These are phyloP conservation scores for Oxyruncus cristatus DNA, from an alignment of 2,113 vertebrate species.

Conservation along the genomic window DNA sequence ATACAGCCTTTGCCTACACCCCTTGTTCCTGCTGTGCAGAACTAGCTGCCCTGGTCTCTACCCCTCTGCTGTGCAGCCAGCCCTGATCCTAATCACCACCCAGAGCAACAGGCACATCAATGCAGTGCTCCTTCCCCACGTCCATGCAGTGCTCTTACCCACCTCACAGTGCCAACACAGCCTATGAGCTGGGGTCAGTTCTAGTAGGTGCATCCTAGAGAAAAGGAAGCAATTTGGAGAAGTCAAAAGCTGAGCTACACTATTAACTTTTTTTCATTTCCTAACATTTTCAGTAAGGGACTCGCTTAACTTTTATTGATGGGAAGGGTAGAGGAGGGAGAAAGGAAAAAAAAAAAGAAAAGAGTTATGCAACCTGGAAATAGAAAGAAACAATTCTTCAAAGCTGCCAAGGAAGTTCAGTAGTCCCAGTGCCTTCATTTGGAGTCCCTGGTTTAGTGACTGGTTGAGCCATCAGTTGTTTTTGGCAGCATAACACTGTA, in stretches of 20 bases:
- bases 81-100: background rate
- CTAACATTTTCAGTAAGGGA: background rate
- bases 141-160: background rate
- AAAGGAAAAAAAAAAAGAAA: background rate
- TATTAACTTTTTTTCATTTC: background rate
- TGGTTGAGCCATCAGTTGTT: background rate
- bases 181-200: background rate
- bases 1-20: background rate
- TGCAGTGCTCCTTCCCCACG: accelerated
- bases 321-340: background rate
- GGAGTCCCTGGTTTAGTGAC: background rate
- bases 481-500: accelerated
- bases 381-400: background rate
- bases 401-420: background rate
- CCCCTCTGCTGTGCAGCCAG: background rate
- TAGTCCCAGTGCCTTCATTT: background rate
- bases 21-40: background rate
- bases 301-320: accelerated
- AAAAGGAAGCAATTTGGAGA: background rate
- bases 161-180: too few relatives aligned
- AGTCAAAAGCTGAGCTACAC: background rate
- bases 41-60: background rate
- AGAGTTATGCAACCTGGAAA: background rate
- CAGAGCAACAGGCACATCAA: background rate
- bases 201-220: background rate